Evolutionary conservation across 2,797 vertebrate genomes (phyloP).

Genomic region (Sebastes taczanowskii): DNA sequence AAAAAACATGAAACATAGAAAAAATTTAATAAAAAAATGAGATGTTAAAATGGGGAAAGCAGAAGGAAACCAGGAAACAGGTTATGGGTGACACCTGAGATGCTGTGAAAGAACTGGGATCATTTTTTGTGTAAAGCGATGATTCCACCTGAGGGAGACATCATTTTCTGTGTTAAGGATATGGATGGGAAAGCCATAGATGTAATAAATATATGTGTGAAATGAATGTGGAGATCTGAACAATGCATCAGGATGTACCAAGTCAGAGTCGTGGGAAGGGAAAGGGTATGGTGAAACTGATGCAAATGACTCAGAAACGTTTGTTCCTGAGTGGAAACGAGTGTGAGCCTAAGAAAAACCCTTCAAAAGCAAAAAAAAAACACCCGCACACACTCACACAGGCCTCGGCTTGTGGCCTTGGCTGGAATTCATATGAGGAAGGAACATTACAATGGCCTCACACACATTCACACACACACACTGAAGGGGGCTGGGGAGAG

Average conservation of each 20-base stretch:
- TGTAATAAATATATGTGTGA: conserved; percentile 33
- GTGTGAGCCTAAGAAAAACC: conserved; percentile 14
- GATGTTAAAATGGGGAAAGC: conserved; percentile 8
- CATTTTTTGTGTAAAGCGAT: conserved; percentile 32
- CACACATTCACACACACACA: conserved; percentile 26
- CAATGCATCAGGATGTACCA: conserved; percentile 58
- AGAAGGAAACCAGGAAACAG: conserved; percentile 25
- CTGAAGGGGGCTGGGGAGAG: conserved; percentile 10
- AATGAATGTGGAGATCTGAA: conserved; percentile 47
- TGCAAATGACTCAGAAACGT: conserved; percentile 41
- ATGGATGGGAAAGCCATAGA: conserved; percentile 44
- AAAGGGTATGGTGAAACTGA: conserved; percentile 37
- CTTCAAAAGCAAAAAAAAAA: conserved; percentile 14
- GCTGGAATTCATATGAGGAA: conserved; percentile 52
- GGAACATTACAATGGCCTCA: conserved; percentile 43
- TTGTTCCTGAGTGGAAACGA: conserved; percentile 62
- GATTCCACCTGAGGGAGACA: conserved; percentile 32
- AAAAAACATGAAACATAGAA: background rate
- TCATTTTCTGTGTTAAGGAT: conserved; percentile 4
- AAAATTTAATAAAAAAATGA: background rate
- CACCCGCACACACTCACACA: conserved; percentile 28
- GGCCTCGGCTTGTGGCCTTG: conserved; percentile 55
- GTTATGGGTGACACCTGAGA: conserved; percentile 35
- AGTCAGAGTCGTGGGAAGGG: conserved; percentile 58
- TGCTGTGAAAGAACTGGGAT: conserved; percentile 14